Conservation (phyloP, 2,113 vertebrate genomes). For the Cottus gobio region DNA sequence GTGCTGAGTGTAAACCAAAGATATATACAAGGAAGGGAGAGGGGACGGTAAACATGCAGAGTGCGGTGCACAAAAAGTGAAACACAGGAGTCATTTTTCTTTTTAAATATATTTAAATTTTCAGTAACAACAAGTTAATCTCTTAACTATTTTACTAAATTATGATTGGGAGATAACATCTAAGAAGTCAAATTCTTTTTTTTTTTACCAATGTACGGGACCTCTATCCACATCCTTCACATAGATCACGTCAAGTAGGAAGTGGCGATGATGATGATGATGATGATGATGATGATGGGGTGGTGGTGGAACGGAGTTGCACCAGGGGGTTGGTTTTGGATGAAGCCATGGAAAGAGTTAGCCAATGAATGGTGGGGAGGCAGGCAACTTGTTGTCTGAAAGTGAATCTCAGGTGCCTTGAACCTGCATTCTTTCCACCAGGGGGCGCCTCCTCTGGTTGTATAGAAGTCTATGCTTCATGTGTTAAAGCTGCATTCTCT, state of each 20-base stretch:
- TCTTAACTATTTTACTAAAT: too few species aligned
- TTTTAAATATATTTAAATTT: neutral
- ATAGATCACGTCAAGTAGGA: slow-evolving; percentile 10
- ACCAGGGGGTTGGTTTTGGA: slow-evolving; percentile 51
- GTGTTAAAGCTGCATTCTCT: too few species aligned
- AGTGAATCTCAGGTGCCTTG: neutral
- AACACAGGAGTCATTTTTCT: neutral
- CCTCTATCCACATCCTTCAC: slow-evolving; percentile 1
- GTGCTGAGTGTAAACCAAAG: neutral
- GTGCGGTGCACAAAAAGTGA: neutral
- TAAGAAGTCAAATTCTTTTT: neutral
- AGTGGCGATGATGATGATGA: slow-evolving; percentile 18
- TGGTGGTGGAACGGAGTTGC: slow-evolving; percentile 26
- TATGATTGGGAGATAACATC: neutral
- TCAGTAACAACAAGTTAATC: neutral
- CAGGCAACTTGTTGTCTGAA: slow-evolving; percentile 13
- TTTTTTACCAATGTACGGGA: neutral
- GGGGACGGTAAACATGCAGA: neutral
- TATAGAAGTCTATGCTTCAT: too few species aligned
- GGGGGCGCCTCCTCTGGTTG: too few species aligned
- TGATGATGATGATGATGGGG: slow-evolving; percentile 18
- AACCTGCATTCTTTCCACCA: neutral
- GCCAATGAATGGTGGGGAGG: slow-evolving; percentile 38
- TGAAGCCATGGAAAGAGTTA: slow-evolving; percentile 52
- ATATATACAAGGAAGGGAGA: neutral